Percentiles rank a stretch among this genome's conserved stretches.
Conservation (phyloP, 92 coral and sea anemone genomes). For the Siderastrea radians region DNA sequence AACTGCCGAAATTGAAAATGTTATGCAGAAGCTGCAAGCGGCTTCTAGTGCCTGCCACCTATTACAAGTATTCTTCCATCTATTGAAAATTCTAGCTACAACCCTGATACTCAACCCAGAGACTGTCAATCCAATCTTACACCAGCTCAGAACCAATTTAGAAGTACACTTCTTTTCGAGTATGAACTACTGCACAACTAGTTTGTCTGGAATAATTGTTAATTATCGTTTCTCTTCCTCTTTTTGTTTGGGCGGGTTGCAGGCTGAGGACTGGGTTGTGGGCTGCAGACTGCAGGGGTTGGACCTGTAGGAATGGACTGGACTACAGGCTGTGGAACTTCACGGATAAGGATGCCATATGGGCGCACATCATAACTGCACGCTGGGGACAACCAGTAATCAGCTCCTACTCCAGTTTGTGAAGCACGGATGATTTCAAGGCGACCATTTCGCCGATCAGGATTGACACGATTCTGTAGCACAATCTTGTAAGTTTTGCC, state of each 20-base stretch:
- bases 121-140: too few relatives aligned
- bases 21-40: too few relatives aligned
- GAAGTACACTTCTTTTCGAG: too few relatives aligned
- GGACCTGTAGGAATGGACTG: neutral
- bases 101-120: too few relatives aligned
- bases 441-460: conserved; percentile 36
- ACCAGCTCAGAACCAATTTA: too few relatives aligned
- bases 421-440: conserved; percentile 56
- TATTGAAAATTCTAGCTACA: too few relatives aligned
- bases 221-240: neutral
- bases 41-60: too few relatives aligned
- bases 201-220: too few relatives aligned
- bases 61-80: too few relatives aligned
- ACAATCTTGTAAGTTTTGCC: conserved; percentile 73
- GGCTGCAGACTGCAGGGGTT: neutral
- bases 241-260: neutral
- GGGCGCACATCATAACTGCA: conserved; percentile 63
- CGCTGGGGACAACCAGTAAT: conserved; percentile 74
- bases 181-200: too few relatives aligned
- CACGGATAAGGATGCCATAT: conserved; percentile 72
- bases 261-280: neutral
- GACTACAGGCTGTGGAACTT: conserved; percentile 3
- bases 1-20: too few relatives aligned
- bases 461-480: conserved; percentile 81
- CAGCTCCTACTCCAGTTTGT: conserved; percentile 58